Evolutionary conservation across 2,888 invertebrate genomes (phyloP), one percentile per base, ranked within the genome.

Genomic region (Melinaea menophilus): DNA sequence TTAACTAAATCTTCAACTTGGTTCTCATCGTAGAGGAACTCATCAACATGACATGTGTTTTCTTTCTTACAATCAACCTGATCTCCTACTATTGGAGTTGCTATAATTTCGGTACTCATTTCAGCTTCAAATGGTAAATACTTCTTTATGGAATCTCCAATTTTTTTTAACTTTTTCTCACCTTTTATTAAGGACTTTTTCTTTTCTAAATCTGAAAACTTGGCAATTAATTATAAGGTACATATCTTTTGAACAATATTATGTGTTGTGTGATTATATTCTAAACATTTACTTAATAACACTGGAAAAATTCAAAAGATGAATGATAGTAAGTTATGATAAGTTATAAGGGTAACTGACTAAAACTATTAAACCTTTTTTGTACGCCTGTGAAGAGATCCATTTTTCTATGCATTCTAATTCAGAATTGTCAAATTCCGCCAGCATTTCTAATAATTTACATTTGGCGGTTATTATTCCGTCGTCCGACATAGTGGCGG

Each of bases 11-110:
- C 69, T 58, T 94, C 93, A 11, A 94, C 82, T 66, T 92, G 90
- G 13, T 92, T 90, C 66, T 94, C 94, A 71, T 93, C 93, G 85
- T 93, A 95, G 0, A 95, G 86, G 75, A 95, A 95, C 54, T 92
- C 93, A 84, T 95, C 95, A 0, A 95, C 89, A 79, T 94, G 94
- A 12, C 91, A 82, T 2, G 93, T 93, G 60, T 92, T 90, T 2
- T 78, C 73, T 33, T 85, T 80, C 67, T 88, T 87, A 70, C 92
- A 93, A 73, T 93, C 92, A 9, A 92, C 81, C 79, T 91, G 91
- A 59, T 86, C 82, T 5, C 91, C 91, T 45, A 84, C 76, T 22
- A 71, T 78, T 12, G 91, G 90, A 51, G 89, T 87, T 48, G 73
- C 72, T 68, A 88, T 90, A 7, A 68, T 81, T 75, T 91, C 90